These are phyloP conservation scores for Argyresthia albistria DNA, from an alignment of 2,888 invertebrate species.

Conservation along the genomic window DNA sequence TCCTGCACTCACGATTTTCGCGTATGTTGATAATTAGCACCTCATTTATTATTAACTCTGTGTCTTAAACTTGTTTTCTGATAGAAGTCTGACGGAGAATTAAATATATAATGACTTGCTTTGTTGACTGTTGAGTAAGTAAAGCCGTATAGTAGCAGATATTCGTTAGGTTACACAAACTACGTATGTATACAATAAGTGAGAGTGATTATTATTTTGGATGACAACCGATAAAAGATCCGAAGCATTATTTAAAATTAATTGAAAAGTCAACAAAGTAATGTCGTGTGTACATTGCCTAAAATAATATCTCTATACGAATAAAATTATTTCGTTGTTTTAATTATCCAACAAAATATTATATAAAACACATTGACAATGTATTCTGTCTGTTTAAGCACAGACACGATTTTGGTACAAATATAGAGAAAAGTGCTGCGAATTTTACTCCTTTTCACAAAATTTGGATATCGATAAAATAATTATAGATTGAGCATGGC, in stretches of 20 bases:
- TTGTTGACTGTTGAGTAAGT: too few species aligned
- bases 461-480: neutral
- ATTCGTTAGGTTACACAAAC: too few species aligned
- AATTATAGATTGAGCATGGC: too few species aligned
- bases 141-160: too few species aligned
- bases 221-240: neutral
- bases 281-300: slow-evolving; percentile 25
- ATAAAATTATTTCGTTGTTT: slow-evolving; percentile 58
- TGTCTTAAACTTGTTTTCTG: neutral
- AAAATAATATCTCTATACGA: slow-evolving; percentile 63
- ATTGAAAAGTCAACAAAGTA: slow-evolving; percentile 3
- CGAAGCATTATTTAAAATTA: neutral
- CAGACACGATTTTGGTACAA: slow-evolving; percentile 49
- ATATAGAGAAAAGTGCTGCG: slow-evolving; percentile 22
- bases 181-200: too few species aligned
- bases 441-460: neutral
- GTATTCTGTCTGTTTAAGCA: slow-evolving; percentile 37
- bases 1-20: neutral
- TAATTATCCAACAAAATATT: slow-evolving; percentile 60
- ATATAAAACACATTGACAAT: slow-evolving; percentile 47
- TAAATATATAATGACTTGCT: neutral
- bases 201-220: too few species aligned
- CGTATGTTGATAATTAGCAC: slow-evolving; percentile 2
- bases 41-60: slow-evolving; percentile 3
- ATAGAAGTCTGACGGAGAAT: neutral